These are phyloP conservation scores for Podarcis muralis DNA, from an alignment of 2,113 vertebrate species.

Conservation along the genomic window DNA sequence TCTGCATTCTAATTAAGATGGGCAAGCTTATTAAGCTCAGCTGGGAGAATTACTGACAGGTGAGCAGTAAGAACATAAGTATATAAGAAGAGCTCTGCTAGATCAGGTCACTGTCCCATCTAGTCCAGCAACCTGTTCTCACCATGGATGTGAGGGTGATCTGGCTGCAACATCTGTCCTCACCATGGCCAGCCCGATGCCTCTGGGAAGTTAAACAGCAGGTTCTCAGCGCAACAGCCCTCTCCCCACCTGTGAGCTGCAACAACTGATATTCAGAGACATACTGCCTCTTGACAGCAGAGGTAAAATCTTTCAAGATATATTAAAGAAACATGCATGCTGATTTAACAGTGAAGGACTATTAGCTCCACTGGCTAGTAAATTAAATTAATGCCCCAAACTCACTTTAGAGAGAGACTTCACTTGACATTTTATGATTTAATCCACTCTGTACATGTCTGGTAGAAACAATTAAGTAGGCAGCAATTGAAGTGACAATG, in stretches of 20 bases:
- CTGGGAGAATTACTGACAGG: background rate
- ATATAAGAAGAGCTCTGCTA: no score
- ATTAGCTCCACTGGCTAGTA: background rate
- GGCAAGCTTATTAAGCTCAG: background rate
- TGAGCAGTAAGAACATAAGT: background rate
- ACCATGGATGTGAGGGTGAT: no score
- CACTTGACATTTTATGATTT: background rate
- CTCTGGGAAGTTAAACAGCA: no score
- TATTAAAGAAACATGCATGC: background rate
- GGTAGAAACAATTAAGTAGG: background rate
- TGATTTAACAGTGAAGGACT: conserved; percentile 14
- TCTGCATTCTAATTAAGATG: background rate
- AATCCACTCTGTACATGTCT: background rate
- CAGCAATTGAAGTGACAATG: background rate
- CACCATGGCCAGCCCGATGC: no score
- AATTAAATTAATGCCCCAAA: background rate
- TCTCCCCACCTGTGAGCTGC: no score
- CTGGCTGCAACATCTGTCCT: no score
- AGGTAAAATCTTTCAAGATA: background rate
- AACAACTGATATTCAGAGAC: no score
- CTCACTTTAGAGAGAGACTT: conserved; percentile 1
- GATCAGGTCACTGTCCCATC: no score
- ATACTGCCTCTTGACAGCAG: no score
- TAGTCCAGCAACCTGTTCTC: no score
- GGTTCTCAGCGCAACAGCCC: no score